phyloP scores from a whole-genome alignment of 2,113 vertebrate genomes.

The Myxocyprinus asiaticus region DNA sequence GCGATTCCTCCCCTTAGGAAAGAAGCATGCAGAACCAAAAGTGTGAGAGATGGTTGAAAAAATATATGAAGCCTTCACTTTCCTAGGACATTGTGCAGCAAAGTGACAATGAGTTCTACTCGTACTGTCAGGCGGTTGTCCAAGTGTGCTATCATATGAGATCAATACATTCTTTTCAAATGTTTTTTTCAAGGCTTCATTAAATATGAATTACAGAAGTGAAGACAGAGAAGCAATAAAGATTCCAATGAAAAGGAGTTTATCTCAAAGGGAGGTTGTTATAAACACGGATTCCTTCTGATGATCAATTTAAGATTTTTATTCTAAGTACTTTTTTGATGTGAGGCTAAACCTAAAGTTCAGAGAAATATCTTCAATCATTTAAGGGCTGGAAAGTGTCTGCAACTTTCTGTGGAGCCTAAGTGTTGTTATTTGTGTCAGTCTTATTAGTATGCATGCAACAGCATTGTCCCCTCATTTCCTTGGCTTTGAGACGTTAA shows the following conservation, averaged over 20 bases:
- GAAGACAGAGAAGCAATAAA: too few relatives aligned
- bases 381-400: background rate
- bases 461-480: constrained; percentile 49
- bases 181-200: too few relatives aligned
- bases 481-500: constrained; percentile 61
- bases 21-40: constrained; percentile 34
- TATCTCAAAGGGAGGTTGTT: too few relatives aligned
- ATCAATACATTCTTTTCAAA: background rate
- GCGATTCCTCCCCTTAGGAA: constrained; percentile 89
- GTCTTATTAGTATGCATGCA: constrained; percentile 66
- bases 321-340: background rate
- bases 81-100: background rate
- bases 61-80: constrained; percentile 1
- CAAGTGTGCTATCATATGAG: background rate
- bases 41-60: background rate
- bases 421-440: constrained; percentile 29
- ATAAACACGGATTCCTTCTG: too few relatives aligned
- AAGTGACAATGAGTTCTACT: constrained; percentile 10
- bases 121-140: background rate
- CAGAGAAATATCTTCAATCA: background rate
- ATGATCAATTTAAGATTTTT: too few relatives aligned
- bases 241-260: too few relatives aligned
- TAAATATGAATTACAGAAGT: too few relatives aligned
- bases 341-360: background rate
- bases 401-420: constrained; percentile 21